Percentiles rank a stretch among this genome's conserved stretches.
Conservation (phyloP, 30 jellyfish, hydroid and myxozoan species). For the Cassiopea xamachana region DNA sequence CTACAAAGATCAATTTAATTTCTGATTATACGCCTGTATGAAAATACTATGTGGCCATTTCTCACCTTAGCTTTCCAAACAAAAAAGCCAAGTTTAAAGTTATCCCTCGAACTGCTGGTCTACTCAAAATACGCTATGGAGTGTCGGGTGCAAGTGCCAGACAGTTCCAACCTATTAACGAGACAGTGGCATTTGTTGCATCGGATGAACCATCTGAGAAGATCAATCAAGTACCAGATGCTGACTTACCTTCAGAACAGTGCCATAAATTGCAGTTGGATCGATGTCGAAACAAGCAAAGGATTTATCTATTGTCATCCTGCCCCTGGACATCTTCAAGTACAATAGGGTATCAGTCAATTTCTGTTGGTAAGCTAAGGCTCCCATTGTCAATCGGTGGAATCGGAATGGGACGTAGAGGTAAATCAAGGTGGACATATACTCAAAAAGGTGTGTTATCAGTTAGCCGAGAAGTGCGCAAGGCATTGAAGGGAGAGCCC, state of each 20-base stretch:
- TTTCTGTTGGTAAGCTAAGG: slow-evolving; percentile 14
- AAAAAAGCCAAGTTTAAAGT: slow-evolving; percentile 44
- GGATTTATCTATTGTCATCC: slow-evolving; percentile 48
- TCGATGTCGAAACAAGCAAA: slow-evolving; percentile 29
- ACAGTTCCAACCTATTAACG: slow-evolving; percentile 36
- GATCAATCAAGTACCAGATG: slow-evolving; percentile 33
- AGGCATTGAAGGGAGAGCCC: slow-evolving; percentile 29
- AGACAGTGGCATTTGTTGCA: slow-evolving; percentile 56
- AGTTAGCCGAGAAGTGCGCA: slow-evolving; percentile 47
- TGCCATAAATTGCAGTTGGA: slow-evolving; percentile 50
- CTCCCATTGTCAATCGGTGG: slow-evolving; percentile 77
- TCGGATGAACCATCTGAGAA: slow-evolving; percentile 52
- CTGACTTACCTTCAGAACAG: slow-evolving; percentile 15
- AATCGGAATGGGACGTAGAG: slow-evolving; percentile 32
- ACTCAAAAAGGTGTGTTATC: slow-evolving; percentile 57
- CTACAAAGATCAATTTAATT: too few relatives aligned
- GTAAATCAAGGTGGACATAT: slow-evolving; percentile 42
- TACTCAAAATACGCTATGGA: slow-evolving; percentile 39
- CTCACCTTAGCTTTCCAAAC: slow-evolving; percentile 11
- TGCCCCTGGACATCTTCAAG: slow-evolving; percentile 73
- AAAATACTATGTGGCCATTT: too few relatives aligned
- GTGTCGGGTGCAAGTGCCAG: slow-evolving; percentile 58
- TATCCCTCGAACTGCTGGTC: slow-evolving; percentile 47
- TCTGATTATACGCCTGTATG: too few relatives aligned
- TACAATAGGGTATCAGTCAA: slow-evolving; percentile 66